phyloP scores from a whole-genome alignment of 2,888 invertebrate species.

The Melanchra persicariae region DNA sequence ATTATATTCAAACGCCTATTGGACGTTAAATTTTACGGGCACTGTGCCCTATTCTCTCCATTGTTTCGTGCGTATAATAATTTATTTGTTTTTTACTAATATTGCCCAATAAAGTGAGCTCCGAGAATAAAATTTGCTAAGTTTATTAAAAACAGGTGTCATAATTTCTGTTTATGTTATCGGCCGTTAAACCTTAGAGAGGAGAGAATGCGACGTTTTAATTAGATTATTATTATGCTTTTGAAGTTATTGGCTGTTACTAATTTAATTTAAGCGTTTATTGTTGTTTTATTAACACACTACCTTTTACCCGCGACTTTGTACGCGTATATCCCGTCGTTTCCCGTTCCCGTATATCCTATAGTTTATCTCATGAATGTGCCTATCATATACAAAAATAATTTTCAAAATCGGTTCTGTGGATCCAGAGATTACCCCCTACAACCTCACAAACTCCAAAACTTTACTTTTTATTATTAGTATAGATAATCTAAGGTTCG shows the following conservation, averaged over 20 bases:
- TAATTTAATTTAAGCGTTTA: background rate
- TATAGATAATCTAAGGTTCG: no score
- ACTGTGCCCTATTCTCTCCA: slow-evolving; percentile 48
- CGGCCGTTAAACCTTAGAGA: slow-evolving; percentile 41
- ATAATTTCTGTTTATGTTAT: slow-evolving; percentile 66
- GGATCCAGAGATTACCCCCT: no score
- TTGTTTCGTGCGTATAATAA: slow-evolving; percentile 65
- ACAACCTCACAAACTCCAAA: no score
- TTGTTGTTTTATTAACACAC: background rate
- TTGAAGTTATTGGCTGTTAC: background rate
- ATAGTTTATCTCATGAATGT: no score
- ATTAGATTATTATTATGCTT: slow-evolving; percentile 7
- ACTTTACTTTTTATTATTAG: no score
- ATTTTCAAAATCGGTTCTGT: no score
- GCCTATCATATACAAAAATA: no score
- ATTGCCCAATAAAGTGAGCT: slow-evolving; percentile 66
- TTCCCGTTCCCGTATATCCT: no score
- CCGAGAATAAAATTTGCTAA: slow-evolving; percentile 63
- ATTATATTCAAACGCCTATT: slow-evolving; percentile 62
- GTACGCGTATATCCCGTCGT: no score
- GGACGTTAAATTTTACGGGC: slow-evolving; percentile 67
- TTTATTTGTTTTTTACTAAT: slow-evolving; percentile 71
- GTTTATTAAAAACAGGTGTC: slow-evolving; percentile 67
- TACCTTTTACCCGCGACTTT: no score
- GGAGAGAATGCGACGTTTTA: slow-evolving; percentile 51